phyloP scores from a whole-genome alignment of 1,140 invertebrate genomes.

The Drosophila yakuba region DNA sequence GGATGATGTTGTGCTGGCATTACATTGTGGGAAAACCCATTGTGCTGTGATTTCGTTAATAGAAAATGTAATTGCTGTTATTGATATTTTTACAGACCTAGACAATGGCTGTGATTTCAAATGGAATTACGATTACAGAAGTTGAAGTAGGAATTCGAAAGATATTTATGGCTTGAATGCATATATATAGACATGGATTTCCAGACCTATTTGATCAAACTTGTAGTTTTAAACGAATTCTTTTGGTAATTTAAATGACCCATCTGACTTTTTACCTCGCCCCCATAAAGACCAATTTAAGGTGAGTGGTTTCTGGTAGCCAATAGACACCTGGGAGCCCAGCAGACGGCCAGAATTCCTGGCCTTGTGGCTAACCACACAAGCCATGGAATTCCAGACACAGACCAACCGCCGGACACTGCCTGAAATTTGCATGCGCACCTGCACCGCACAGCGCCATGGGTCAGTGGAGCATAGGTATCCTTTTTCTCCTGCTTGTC shows the following conservation, averaged over 20 bases:
- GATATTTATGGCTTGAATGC: not conserved
- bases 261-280: not conserved
- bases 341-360: conserved; percentile 28
- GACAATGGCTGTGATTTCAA: conserved; percentile 33
- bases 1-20: conserved; percentile 51
- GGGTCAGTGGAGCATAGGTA: not conserved
- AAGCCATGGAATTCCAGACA: conserved; percentile 24
- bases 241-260: not conserved
- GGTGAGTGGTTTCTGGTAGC: conserved; percentile 22
- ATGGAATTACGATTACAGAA: conserved; percentile 7
- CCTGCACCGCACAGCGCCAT: conserved; percentile 7
- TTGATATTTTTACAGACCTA: conserved; percentile 48
- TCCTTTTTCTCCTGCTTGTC: conserved; percentile 55
- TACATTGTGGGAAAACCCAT: conserved; percentile 14
- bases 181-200: not conserved
- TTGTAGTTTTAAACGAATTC: not conserved
- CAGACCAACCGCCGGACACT: conserved; percentile 26
- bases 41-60: conserved; percentile 69
- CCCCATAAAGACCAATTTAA: conserved; percentile 18
- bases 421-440: conserved; percentile 46
- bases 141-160: not conserved
- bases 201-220: not conserved
- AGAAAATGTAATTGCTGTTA: conserved; percentile 82
- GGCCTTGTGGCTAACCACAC: conserved; percentile 51
- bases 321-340: conserved; percentile 23